Percentiles rank a stretch among this genome's conserved stretches.
Evolutionary conservation across 2,888 invertebrate species (phyloP).

Genomic region (Apamea epomidion): DNA sequence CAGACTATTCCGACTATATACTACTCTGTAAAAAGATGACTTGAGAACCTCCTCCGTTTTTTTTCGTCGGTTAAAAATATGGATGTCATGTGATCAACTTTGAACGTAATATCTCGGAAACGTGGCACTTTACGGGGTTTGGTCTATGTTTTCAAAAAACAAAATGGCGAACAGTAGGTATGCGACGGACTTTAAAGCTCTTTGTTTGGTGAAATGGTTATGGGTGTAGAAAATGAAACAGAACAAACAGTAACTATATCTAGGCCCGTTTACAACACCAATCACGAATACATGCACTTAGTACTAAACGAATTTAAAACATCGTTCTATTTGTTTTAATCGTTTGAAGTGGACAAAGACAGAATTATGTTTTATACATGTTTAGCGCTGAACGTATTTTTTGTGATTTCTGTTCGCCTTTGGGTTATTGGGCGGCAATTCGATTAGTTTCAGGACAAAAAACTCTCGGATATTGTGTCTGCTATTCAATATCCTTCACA

Average conservation of each 20-base stretch:
- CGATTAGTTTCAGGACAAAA: background rate
- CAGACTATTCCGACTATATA: too few relatives aligned
- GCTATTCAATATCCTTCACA: too few relatives aligned
- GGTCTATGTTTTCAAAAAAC: too few relatives aligned
- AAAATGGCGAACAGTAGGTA: too few relatives aligned
- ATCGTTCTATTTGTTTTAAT: background rate
- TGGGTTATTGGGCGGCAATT: background rate
- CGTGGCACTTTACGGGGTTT: too few relatives aligned
- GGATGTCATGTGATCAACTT: too few relatives aligned
- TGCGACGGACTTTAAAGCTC: too few relatives aligned
- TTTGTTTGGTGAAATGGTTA: background rate
- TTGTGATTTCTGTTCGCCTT: background rate
- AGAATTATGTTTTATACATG: background rate
- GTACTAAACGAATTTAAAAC: background rate
- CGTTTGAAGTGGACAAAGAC: background rate
- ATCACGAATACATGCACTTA: background rate
- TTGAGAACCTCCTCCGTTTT: too few relatives aligned
- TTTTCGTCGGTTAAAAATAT: too few relatives aligned
- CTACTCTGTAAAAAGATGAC: too few relatives aligned
- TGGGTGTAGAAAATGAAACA: background rate
- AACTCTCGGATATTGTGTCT: too few relatives aligned
- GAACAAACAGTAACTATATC: background rate
- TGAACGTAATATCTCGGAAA: too few relatives aligned
- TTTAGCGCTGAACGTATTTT: background rate
- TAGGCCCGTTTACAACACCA: background rate